These are phyloP conservation scores for Diorhabda sublineata DNA, from an alignment of 1,140 invertebrate genomes.

Conservation along the genomic window DNA sequence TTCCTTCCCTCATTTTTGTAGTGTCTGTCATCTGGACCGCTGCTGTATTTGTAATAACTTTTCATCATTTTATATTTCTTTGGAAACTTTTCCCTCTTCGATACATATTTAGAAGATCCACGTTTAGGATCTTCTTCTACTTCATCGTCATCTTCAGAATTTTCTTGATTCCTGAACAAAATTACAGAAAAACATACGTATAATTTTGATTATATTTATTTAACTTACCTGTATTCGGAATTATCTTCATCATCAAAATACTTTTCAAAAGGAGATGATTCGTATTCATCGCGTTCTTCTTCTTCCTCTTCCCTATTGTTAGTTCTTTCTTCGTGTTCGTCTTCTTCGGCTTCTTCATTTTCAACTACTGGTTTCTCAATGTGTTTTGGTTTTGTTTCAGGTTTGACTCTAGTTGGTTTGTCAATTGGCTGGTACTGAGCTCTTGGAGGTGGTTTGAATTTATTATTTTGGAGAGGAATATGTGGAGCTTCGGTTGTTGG, in stretches of 20 bases:
- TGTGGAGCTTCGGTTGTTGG: background rate
- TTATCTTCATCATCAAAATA: constrained; percentile 18
- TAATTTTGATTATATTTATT: no score
- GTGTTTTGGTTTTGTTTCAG: background rate
- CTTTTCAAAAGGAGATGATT: constrained; percentile 8
- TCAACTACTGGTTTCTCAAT: background rate
- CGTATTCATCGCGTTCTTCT: constrained; percentile 13
- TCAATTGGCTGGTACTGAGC: background rate
- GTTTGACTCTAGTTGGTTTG: background rate
- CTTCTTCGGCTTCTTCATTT: constrained; percentile 18
- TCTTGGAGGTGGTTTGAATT: background rate
- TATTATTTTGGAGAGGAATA: background rate
- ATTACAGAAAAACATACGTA: background rate
- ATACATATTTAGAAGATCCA: constrained; percentile 18
- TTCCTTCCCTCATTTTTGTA: constrained; percentile 15
- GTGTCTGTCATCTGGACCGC: constrained; percentile 17
- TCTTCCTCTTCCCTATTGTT: constrained; percentile 17
- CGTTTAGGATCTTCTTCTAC: constrained; percentile 26
- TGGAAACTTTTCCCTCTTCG: constrained; percentile 17
- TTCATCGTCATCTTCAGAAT: constrained; percentile 23
- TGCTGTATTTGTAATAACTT: constrained; percentile 12
- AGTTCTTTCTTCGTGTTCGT: constrained; percentile 21
- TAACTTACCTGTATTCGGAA: constrained; percentile 3
- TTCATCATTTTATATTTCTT: constrained; percentile 24
- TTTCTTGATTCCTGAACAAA: constrained; percentile 6